A percentile compares a stretch with the other conserved stretches of the same genome.
Evolutionary conservation across 2,113 vertebrate genomes (phyloP).

Genomic region (Clarias magur): DNA sequence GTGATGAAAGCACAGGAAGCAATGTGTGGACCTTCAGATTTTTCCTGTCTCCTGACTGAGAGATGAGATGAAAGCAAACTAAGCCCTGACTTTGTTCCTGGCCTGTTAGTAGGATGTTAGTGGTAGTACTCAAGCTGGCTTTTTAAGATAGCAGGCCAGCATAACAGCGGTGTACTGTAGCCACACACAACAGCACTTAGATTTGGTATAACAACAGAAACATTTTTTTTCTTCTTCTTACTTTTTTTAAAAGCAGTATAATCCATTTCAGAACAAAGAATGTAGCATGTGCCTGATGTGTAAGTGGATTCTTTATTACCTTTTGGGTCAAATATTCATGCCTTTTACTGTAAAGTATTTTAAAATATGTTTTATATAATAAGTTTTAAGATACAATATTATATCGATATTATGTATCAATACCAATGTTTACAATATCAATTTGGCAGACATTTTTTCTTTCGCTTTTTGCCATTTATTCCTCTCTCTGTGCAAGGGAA

Average conservation of each 20-base stretch:
- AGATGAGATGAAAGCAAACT: conserved; percentile 8
- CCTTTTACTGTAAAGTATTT: not conserved
- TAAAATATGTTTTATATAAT: not conserved
- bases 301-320: not conserved
- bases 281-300: not conserved
- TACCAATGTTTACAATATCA: no score
- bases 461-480: no score
- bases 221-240: no score
- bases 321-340: not conserved
- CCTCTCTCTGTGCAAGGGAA: no score
- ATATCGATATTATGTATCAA: not conserved
- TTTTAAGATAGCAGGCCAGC: not conserved
- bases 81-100: not conserved
- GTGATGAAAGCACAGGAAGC: not conserved
- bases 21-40: not conserved
- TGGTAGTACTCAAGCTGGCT: not conserved
- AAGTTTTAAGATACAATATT: not conserved
- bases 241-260: not conserved
- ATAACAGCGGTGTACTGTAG: not conserved
- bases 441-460: no score
- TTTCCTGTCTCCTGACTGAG: not conserved
- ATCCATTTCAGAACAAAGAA: not conserved
- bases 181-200: not conserved
- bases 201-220: not conserved
- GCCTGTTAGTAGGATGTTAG: not conserved